A percentile compares a stretch with the other conserved stretches of the same genome.
Conservation (phyloP, 1,140 invertebrate species). For the Cheumatopsyche charites region DNA sequence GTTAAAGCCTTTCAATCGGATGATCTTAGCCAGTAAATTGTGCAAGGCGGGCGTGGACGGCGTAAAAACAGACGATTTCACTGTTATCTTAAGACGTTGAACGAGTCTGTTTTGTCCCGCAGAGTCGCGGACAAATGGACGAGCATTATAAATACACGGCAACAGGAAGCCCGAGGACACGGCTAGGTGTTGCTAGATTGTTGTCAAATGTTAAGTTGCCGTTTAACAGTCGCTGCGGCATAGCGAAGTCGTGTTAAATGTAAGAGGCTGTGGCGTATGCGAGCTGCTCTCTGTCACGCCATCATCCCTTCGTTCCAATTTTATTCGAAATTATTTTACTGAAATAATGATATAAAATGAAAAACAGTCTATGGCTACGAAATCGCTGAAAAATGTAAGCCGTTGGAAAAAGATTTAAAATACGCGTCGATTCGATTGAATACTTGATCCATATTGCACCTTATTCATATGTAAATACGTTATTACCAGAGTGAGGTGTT, state of each 20-base stretch:
- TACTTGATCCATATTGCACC: no score
- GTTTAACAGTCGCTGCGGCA: constrained; percentile 21
- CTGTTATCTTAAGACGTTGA: neutral
- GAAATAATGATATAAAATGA: no score
- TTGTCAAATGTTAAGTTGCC: constrained; percentile 35
- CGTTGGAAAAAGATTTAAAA: no score
- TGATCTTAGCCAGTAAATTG: no score
- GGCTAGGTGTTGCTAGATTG: constrained; percentile 32
- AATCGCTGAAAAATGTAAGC: no score
- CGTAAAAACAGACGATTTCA: neutral
- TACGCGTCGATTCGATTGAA: no score
- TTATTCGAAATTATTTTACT: no score
- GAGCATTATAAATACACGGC: constrained; percentile 13
- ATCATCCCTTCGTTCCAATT: constrained; percentile 20
- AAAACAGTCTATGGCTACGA: no score
- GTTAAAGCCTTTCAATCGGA: no score
- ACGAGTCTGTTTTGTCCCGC: constrained; percentile 3
- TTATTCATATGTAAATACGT: no score
- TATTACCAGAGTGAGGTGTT: no score
- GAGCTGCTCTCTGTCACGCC: constrained; percentile 16
- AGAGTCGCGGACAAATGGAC: neutral
- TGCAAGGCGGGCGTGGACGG: no score
- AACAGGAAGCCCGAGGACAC: constrained; percentile 29
- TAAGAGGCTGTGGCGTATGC: neutral
- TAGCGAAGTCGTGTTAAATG: constrained; percentile 23